Percentiles rank a stretch among this genome's conserved stretches.
phyloP scores from a whole-genome alignment of 2,797 vertebrate genomes.

The Scolopax bukidnonensis region DNA sequence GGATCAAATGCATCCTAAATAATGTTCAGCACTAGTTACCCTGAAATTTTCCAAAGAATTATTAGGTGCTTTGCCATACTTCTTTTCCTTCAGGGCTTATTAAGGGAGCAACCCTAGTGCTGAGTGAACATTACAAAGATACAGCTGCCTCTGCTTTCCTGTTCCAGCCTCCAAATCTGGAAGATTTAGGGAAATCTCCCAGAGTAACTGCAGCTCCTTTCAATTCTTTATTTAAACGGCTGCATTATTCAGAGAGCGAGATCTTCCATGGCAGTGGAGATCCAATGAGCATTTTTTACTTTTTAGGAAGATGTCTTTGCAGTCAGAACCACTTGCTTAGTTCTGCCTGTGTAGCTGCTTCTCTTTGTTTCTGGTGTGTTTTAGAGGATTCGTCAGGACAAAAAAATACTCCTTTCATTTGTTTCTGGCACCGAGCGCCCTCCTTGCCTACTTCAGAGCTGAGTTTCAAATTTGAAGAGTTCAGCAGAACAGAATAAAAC shows the following conservation, averaged over 20 bases:
- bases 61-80: background rate
- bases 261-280: background rate
- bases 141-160: background rate
- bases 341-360: background rate
- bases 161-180: background rate
- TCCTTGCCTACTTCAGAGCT: background rate
- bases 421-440: background rate
- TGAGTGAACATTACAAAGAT: background rate
- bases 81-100: background rate
- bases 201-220: background rate
- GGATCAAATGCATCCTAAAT: background rate
- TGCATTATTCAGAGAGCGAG: slow-evolving; percentile 18
- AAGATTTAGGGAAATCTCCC: background rate
- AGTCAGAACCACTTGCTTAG: background rate
- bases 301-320: background rate
- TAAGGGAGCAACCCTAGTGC: background rate
- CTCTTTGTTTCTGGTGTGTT: background rate
- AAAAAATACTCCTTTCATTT: background rate
- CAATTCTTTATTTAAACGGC: background rate
- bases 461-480: background rate
- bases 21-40: background rate
- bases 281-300: background rate
- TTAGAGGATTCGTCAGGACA: background rate
- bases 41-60: background rate
- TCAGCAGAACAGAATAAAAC: background rate